Conservation (phyloP, 2,888 invertebrate genomes). For the Morpho achilles region DNA sequence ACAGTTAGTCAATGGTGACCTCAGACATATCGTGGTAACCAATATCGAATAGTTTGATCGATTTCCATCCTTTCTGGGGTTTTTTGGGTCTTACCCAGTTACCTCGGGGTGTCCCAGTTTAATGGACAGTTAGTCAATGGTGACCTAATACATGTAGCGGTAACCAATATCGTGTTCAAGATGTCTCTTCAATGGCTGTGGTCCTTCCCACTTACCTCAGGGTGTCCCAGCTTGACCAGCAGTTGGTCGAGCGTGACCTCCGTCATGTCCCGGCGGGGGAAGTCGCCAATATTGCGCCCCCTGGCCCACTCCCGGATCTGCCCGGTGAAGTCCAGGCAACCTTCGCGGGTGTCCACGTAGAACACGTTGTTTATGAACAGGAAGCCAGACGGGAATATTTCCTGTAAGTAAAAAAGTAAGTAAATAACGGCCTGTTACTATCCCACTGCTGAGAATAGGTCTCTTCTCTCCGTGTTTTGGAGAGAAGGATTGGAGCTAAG, state of each 20-base stretch:
- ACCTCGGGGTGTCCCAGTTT: slow-evolving; percentile 62
- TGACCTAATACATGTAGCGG: slow-evolving; percentile 38
- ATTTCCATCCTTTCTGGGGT: no score
- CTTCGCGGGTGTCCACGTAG: slow-evolving; percentile 58
- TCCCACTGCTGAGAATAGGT: no score
- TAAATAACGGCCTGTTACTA: no score
- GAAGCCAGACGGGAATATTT: slow-evolving; percentile 62
- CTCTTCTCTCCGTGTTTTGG: no score
- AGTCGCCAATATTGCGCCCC: slow-evolving; percentile 42
- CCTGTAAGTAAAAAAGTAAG: no score
- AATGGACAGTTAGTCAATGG: slow-evolving; percentile 40
- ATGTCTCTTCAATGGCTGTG: no score
- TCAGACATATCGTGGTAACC: no score
- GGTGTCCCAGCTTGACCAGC: slow-evolving; percentile 50
- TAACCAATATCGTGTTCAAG: slow-evolving; percentile 40
- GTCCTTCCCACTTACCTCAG: slow-evolving; percentile 60
- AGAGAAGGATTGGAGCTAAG: no score
- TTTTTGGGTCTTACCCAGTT: no score
- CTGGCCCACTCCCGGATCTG: slow-evolving; percentile 52
- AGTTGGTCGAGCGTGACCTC: slow-evolving; percentile 37
- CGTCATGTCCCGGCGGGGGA: slow-evolving; percentile 43
- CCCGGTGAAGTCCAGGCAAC: slow-evolving; percentile 50
- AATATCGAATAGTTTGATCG: no score
- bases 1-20: slow-evolving; percentile 37
- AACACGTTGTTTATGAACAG: slow-evolving; percentile 71